A percentile compares a stretch with the other conserved stretches of the same genome.
These are phyloP conservation scores for Turritopsis dohrnii DNA, from an alignment of 30 jellyfish, hydroid and myxozoan genomes.

Conservation along the genomic window DNA sequence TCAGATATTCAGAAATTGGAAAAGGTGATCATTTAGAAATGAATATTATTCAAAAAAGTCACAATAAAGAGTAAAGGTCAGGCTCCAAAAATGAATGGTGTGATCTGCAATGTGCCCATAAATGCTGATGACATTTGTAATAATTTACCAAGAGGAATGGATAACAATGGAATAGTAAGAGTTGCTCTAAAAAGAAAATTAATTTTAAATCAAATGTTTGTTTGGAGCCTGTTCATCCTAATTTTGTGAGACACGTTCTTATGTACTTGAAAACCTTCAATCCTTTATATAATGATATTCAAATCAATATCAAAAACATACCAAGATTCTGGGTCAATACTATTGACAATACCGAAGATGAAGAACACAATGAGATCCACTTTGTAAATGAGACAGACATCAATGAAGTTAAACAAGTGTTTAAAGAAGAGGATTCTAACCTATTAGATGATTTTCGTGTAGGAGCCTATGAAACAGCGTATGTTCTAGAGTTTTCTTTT, in stretches of 20 bases:
- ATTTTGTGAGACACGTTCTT: conserved; percentile 3
- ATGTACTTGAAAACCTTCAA: neutral
- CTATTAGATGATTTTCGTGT: conserved; percentile 16
- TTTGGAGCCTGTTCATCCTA: conserved; percentile 19
- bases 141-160: conserved; percentile 28
- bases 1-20: no score
- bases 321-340: conserved; percentile 8
- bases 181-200: conserved; percentile 27
- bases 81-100: conserved; percentile 30
- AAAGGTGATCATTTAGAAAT: no score
- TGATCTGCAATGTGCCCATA: conserved; percentile 24
- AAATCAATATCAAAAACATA: neutral
- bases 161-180: conserved; percentile 20
- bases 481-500: neutral
- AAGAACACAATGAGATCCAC: conserved; percentile 1
- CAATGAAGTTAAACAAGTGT: neutral
- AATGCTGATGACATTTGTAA: conserved; percentile 24
- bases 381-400: conserved; percentile 15
- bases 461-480: conserved; percentile 19
- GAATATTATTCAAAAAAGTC: no score
- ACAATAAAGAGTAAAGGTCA: conserved; percentile 24
- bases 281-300: neutral
- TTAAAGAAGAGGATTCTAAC: conserved; percentile 22
- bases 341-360: conserved; percentile 3
- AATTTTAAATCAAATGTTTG: conserved; percentile 22